Percentiles rank a stretch among this genome's conserved stretches.
phyloP scores from a whole-genome alignment of 2,113 vertebrate genomes.

The Pyxicephalus adspersus region DNA sequence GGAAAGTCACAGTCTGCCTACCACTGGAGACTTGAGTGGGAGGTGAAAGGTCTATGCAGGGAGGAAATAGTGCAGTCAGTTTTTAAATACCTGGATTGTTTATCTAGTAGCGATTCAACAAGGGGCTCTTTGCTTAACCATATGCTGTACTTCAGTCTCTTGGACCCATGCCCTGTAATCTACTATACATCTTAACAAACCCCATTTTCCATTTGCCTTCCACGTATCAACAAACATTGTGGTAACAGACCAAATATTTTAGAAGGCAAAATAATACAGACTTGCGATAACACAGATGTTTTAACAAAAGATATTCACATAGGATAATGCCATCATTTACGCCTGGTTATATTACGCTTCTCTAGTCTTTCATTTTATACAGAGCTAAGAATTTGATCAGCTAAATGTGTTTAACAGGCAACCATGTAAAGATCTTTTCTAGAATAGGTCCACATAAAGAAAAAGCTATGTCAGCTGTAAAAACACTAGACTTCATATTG shows the following conservation, averaged over 20 bases:
- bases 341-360: slow-evolving; percentile 46
- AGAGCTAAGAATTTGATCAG: slow-evolving; percentile 25
- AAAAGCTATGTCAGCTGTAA: slow-evolving; percentile 32
- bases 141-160: slow-evolving; percentile 12
- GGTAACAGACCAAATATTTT: slow-evolving; percentile 47
- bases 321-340: slow-evolving; percentile 37
- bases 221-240: slow-evolving; percentile 51
- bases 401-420: slow-evolving; percentile 41
- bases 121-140: slow-evolving; percentile 29
- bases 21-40: slow-evolving; percentile 20
- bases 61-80: neutral
- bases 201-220: slow-evolving; percentile 43
- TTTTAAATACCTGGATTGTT: slow-evolving; percentile 28
- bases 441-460: slow-evolving; percentile 18
- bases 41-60: slow-evolving; percentile 27
- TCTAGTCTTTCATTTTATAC: neutral
- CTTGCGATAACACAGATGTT: slow-evolving; percentile 42
- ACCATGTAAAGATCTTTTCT: slow-evolving; percentile 1
- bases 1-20: slow-evolving; percentile 7
- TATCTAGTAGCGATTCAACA: slow-evolving; percentile 45
- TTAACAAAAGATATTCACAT: slow-evolving; percentile 43
- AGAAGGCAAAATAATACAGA: slow-evolving; percentile 39
- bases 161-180: slow-evolving; percentile 17
- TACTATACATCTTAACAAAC: slow-evolving; percentile 26
- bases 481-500: slow-evolving; percentile 40